Evolutionary conservation across 2,113 vertebrate species (phyloP).

Genomic region (Morone saxatilis): DNA sequence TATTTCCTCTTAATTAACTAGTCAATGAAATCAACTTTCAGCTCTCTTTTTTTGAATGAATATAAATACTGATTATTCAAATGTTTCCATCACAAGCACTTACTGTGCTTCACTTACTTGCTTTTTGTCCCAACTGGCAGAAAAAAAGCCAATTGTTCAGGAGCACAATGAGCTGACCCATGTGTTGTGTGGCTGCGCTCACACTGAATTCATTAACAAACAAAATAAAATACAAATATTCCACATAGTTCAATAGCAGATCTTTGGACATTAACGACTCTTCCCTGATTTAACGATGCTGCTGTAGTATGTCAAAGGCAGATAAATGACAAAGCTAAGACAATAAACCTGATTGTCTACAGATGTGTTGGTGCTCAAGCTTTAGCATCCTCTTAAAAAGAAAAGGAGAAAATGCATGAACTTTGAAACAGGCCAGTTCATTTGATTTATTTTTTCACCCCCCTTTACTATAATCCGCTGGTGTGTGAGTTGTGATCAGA

Average conservation of each 20-base stretch:
- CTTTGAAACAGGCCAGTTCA: slow-evolving; percentile 33
- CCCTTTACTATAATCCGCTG: background rate
- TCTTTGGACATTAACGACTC: background rate
- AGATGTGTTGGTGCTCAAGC: background rate
- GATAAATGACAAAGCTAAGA: background rate
- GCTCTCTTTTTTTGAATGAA: background rate
- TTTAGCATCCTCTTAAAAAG: background rate
- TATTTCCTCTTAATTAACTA: background rate
- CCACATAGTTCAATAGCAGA: background rate
- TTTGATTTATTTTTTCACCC: background rate
- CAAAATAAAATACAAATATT: background rate
- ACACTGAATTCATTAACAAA: slow-evolving; percentile 21
- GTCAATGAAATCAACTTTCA: background rate
- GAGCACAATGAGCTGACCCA: slow-evolving; percentile 57
- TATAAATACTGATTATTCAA: background rate
- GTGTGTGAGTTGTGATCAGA: slow-evolving; percentile 57
- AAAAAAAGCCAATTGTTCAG: slow-evolving; percentile 33
- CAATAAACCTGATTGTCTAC: slow-evolving; percentile 15
- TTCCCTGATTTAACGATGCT: background rate
- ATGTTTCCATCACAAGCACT: slow-evolving; percentile 1
- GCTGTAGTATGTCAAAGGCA: background rate
- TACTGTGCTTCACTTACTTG: slow-evolving; percentile 1
- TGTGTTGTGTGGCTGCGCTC: slow-evolving; percentile 15
- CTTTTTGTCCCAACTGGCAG: slow-evolving; percentile 17
- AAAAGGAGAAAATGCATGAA: slow-evolving; percentile 1